phyloP scores from a whole-genome alignment of 2,797 vertebrate genomes.

The Typhlichthys subterraneus region DNA sequence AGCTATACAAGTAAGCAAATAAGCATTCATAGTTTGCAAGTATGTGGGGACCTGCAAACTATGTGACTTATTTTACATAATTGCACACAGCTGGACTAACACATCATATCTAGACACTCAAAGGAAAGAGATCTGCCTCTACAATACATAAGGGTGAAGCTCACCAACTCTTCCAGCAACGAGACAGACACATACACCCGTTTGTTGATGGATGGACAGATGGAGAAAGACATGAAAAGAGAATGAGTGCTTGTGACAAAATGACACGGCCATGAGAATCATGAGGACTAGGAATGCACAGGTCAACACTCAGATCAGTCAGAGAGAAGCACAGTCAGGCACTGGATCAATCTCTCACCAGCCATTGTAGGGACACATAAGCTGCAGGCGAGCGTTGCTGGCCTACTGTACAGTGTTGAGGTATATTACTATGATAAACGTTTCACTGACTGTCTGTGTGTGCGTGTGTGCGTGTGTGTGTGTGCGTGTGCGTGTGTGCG shows the following conservation, averaged over 20 bases:
- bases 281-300: neutral
- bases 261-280: neutral
- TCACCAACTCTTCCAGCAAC: slow-evolving; percentile 9
- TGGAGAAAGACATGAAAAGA: slow-evolving; percentile 4
- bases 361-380: too few species aligned
- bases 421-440: too few species aligned
- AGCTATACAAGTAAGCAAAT: too few species aligned
- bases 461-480: too few species aligned
- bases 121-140: slow-evolving; percentile 5
- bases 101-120: neutral
- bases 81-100: slow-evolving; percentile 6
- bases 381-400: too few species aligned
- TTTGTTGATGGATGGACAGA: neutral
- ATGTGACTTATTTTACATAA: neutral
- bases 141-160: neutral
- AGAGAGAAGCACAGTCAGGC: slow-evolving; percentile 3
- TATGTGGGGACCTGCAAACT: too few species aligned
- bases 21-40: too few species aligned
- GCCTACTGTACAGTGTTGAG: too few species aligned
- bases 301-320: neutral
- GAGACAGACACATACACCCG: slow-evolving; percentile 5
- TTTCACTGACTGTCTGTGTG: too few species aligned
- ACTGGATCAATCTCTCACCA: neutral
- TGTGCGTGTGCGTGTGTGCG: too few species aligned
- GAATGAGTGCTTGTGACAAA: neutral